Conservation (phyloP, 2,797 vertebrate genomes). For the Cirrhinus mrigala region DNA sequence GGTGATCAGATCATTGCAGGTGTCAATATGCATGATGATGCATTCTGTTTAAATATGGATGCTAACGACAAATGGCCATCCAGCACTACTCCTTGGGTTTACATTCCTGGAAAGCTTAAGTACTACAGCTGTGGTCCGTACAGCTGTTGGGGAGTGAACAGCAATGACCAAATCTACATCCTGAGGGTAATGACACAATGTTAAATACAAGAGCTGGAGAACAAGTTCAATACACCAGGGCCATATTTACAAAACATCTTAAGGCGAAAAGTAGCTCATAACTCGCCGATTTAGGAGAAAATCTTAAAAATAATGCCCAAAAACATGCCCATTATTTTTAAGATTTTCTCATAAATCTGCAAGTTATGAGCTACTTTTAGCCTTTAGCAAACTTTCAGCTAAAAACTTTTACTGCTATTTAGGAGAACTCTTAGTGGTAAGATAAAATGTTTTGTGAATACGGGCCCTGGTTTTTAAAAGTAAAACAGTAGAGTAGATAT, state of each 20-base stretch:
- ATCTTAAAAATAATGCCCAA: no score
- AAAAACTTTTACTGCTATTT: no score
- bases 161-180: not conserved
- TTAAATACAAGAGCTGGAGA: not conserved
- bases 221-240: not conserved
- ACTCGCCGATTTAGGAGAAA: no score
- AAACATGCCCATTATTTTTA: no score
- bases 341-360: no score
- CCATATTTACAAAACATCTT: no score
- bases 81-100: not conserved
- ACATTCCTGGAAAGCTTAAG: not conserved
- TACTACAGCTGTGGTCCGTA: conserved; percentile 61
- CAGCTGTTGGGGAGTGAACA: conserved; percentile 65
- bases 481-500: not conserved
- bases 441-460: no score
- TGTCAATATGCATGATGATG: rapidly evolving
- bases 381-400: no score
- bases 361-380: no score
- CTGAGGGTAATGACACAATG: conserved; percentile 34
- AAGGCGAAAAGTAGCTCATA: no score
- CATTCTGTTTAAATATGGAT: conserved; percentile 47
- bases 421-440: no score
- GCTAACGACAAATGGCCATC: rapidly evolving
- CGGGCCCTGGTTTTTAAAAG: no score
- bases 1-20: conserved; percentile 58